phyloP scores from a whole-genome alignment of 2,888 invertebrate genomes.

The Drosophila prostipennis region DNA sequence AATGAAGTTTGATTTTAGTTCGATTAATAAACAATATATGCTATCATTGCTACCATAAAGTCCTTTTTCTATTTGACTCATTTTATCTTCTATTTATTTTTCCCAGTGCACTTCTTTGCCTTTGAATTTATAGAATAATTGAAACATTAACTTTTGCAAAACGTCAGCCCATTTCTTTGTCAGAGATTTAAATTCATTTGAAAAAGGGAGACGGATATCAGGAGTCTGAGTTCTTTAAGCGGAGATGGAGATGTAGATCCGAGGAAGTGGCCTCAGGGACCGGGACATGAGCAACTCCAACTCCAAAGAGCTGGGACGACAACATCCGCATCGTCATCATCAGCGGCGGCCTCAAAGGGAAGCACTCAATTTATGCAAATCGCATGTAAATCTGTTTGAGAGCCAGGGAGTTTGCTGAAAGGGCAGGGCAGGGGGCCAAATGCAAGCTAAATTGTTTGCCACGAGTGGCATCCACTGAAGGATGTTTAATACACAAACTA shows the following conservation, averaged over 20 bases:
- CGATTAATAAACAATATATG: no score
- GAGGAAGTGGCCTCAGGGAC: constrained; percentile 36
- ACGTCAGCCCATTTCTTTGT: constrained; percentile 67
- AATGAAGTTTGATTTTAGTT: no score
- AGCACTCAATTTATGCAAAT: constrained; percentile 82
- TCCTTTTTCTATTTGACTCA: not conserved
- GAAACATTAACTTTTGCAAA: constrained; percentile 76
- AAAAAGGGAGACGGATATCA: constrained; percentile 10
- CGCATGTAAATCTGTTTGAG: constrained; percentile 82
- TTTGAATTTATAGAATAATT: constrained; percentile 58
- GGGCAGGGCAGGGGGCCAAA: constrained; percentile 18
- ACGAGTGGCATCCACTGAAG: constrained; percentile 24
- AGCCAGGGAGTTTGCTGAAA: constrained; percentile 29
- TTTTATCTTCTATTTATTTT: accelerated
- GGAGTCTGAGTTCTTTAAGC: not conserved
- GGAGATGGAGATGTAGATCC: not conserved
- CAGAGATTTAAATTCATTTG: constrained; percentile 78
- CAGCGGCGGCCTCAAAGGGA: constrained; percentile 73
- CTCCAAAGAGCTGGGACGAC: constrained; percentile 34
- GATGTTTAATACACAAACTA: constrained; percentile 45
- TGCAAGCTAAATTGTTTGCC: constrained; percentile 60
- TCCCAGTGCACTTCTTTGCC: not conserved
- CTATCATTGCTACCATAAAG: no score
- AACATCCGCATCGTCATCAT: constrained; percentile 50
- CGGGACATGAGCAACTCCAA: constrained; percentile 44